A percentile compares a stretch with the other conserved stretches of the same genome.
These are phyloP conservation scores for Drosophila histrio DNA, from an alignment of 2,888 invertebrate species.

Conservation along the genomic window DNA sequence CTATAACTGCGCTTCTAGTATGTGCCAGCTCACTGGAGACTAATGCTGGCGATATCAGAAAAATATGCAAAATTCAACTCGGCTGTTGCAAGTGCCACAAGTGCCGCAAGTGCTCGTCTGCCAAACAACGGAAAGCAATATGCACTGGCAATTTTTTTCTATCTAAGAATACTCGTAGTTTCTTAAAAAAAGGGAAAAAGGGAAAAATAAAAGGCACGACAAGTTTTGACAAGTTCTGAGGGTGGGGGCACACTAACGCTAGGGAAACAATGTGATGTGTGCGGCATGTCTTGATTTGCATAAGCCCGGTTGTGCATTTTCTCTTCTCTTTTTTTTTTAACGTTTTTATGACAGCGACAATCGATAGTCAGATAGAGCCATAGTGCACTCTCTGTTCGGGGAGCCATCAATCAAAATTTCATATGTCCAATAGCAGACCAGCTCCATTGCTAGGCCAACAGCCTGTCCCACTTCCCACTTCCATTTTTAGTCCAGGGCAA, in stretches of 20 bases:
- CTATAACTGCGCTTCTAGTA: conserved; percentile 72
- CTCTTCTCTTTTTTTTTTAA: conserved; percentile 38
- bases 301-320: conserved; percentile 55
- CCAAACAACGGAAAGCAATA: conserved; percentile 65
- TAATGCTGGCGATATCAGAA: conserved; percentile 71
- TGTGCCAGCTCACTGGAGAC: conserved; percentile 75
- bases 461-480: not conserved
- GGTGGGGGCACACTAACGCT: not conserved
- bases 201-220: conserved; percentile 23
- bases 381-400: conserved; percentile 51
- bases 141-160: conserved; percentile 51
- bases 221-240: conserved; percentile 64
- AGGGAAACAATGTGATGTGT: conserved; percentile 55
- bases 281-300: conserved; percentile 77
- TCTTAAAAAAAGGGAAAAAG: conserved; percentile 26
- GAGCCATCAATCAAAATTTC: conserved; percentile 76
- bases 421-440: conserved; percentile 50
- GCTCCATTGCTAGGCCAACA: conserved; percentile 2
- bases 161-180: conserved; percentile 25
- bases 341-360: conserved; percentile 74
- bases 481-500: conserved; percentile 4
- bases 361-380: conserved; percentile 66
- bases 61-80: conserved; percentile 78
- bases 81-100: conserved; percentile 56
- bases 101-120: conserved; percentile 38